Evolutionary conservation across 2,797 vertebrate species (phyloP).

Genomic region (Bothrops alternatus): DNA sequence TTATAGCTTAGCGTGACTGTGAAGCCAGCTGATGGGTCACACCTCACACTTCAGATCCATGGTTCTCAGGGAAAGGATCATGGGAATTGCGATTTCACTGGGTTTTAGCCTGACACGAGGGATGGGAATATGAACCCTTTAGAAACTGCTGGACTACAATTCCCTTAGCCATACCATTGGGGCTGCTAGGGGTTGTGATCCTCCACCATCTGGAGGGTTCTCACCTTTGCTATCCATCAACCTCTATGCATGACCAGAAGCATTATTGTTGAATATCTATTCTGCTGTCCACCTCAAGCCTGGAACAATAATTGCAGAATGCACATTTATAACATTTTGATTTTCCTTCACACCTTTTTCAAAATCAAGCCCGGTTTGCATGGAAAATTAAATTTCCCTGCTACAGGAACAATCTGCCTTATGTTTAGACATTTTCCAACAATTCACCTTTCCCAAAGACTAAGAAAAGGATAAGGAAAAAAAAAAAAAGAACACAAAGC

Average conservation of each 20-base stretch:
- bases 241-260: constrained; percentile 60
- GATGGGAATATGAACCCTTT: background rate
- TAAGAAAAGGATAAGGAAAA: constrained; percentile 39
- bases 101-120: background rate
- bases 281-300: constrained; percentile 69
- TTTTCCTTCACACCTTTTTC: constrained; percentile 42
- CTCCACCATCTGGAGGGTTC: background rate
- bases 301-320: constrained; percentile 74
- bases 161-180: background rate
- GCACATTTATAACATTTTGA: constrained; percentile 61
- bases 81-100: background rate
- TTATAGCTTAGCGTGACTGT: background rate
- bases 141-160: background rate
- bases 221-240: background rate
- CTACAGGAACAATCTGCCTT: constrained; percentile 73
- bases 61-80: background rate
- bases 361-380: constrained; percentile 75
- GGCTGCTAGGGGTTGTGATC: background rate
- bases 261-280: constrained; percentile 72
- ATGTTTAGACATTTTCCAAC: constrained; percentile 67
- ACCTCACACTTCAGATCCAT: too few species aligned
- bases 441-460: constrained; percentile 71
- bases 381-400: constrained; percentile 74
- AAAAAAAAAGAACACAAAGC: constrained; percentile 26
- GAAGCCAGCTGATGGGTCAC: background rate